Conservation (phyloP, 2,797 vertebrate species). For the Sebastes elongatus region DNA sequence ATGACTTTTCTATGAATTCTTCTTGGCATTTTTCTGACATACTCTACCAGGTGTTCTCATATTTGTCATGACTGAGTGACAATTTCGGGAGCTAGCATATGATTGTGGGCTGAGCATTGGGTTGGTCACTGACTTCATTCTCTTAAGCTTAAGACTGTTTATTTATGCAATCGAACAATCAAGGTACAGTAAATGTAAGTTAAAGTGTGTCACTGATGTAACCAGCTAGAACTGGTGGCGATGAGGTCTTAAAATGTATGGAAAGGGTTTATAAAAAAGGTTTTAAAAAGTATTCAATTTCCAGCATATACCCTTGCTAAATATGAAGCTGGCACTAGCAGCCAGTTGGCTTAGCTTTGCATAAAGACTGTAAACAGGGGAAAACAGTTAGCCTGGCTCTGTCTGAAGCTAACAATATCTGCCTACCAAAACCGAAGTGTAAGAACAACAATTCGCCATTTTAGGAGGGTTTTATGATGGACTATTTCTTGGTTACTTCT, state of each 20-base stretch:
- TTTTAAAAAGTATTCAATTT: not conserved
- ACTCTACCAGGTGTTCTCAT: no score
- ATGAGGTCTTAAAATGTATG: not conserved
- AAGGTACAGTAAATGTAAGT: not conserved
- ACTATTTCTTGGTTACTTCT: not conserved
- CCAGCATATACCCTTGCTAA: not conserved
- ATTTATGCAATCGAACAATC: not conserved
- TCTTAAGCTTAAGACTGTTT: not conserved
- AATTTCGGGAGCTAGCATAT: no score
- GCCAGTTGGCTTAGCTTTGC: not conserved
- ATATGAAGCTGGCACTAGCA: not conserved
- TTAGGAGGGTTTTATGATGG: not conserved
- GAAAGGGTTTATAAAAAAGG: not conserved
- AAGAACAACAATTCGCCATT: not conserved
- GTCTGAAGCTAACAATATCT: no score
- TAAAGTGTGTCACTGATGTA: not conserved
- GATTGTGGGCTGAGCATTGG: not conserved
- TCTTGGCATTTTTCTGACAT: no score
- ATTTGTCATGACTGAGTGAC: no score
- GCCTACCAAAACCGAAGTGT: no score
- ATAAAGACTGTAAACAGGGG: no score
- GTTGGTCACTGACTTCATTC: not conserved
- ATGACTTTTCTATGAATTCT: no score
- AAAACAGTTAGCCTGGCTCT: no score
- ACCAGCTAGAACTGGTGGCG: not conserved